These are phyloP conservation scores for Halcyon senegalensis DNA, from an alignment of 2,113 vertebrate genomes.

Conservation along the genomic window DNA sequence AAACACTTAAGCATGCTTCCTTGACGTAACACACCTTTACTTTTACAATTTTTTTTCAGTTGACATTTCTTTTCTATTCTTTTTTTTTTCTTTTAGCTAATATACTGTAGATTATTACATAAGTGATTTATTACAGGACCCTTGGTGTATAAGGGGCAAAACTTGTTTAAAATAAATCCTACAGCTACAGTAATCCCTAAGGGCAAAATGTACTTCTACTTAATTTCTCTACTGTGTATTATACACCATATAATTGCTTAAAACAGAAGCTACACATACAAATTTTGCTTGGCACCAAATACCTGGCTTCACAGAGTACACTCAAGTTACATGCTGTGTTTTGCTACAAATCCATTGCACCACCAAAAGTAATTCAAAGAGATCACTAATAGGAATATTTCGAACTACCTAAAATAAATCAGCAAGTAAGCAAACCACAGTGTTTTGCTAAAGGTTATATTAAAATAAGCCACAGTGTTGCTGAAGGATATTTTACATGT, in stretches of 20 bases:
- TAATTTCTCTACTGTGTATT: slow-evolving; percentile 82
- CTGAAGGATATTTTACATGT: slow-evolving; percentile 45
- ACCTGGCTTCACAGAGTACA: slow-evolving; percentile 69
- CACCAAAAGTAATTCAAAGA: slow-evolving; percentile 71
- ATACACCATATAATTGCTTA: slow-evolving; percentile 79
- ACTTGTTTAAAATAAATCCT: slow-evolving; percentile 80
- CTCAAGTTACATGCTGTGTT: slow-evolving; percentile 73
- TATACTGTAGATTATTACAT: slow-evolving; percentile 70
- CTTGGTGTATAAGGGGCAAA: slow-evolving; percentile 71
- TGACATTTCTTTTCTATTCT: background rate
- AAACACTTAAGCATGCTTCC: background rate
- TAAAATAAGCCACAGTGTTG: slow-evolving; percentile 51
- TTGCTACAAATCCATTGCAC: slow-evolving; percentile 74
- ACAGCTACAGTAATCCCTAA: slow-evolving; percentile 76
- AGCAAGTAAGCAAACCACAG: slow-evolving; percentile 66
- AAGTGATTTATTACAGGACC: slow-evolving; percentile 75
- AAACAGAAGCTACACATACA: slow-evolving; percentile 78
- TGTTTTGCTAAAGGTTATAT: slow-evolving; percentile 66
- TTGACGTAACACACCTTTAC: background rate
- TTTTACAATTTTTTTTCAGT: background rate
- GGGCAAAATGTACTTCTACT: slow-evolving; percentile 76
- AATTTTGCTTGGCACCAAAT: slow-evolving; percentile 77
- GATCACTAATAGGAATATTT: slow-evolving; percentile 75
- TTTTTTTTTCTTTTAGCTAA: background rate
- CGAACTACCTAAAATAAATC: slow-evolving; percentile 65